phyloP scores from a whole-genome alignment of 1,140 invertebrate genomes.

The Sitophilus oryzae region DNA sequence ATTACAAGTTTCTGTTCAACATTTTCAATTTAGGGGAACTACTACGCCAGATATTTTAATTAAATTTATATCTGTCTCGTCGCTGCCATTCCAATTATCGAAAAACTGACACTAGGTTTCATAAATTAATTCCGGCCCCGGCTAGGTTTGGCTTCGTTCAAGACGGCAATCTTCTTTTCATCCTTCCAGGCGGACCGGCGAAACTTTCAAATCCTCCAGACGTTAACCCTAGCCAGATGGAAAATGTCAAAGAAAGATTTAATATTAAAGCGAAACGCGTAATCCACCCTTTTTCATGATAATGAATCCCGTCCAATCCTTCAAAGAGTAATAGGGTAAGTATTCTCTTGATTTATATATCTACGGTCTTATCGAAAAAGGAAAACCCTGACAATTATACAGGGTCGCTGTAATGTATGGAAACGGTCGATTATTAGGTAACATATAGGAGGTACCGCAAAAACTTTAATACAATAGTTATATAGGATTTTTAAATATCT shows the following conservation, averaged over 20 bases:
- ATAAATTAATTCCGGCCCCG: background rate
- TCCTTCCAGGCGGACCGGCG: background rate
- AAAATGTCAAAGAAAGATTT: background rate
- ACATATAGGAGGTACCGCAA: too few relatives aligned
- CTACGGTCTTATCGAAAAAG: background rate
- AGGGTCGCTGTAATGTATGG: background rate
- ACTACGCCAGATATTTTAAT: too few relatives aligned
- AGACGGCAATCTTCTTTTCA: background rate
- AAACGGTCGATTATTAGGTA: too few relatives aligned
- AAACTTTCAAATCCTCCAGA: background rate
- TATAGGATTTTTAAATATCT: too few relatives aligned
- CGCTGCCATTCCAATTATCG: too few relatives aligned
- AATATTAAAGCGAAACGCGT: background rate
- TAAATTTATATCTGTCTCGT: too few relatives aligned
- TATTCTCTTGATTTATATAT: background rate
- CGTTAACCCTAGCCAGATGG: background rate
- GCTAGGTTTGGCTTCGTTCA: background rate
- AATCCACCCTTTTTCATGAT: background rate
- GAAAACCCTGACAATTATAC: background rate
- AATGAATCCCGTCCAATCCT: background rate
- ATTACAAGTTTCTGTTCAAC: too few relatives aligned
- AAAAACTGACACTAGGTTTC: background rate
- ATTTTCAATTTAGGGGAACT: too few relatives aligned
- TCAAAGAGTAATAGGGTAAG: background rate
- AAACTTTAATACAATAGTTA: too few relatives aligned